Percentiles rank a stretch among this genome's conserved stretches.
Conservation (phyloP, 2,797 vertebrate genomes). For the Sebastes kiyomatsui region DNA sequence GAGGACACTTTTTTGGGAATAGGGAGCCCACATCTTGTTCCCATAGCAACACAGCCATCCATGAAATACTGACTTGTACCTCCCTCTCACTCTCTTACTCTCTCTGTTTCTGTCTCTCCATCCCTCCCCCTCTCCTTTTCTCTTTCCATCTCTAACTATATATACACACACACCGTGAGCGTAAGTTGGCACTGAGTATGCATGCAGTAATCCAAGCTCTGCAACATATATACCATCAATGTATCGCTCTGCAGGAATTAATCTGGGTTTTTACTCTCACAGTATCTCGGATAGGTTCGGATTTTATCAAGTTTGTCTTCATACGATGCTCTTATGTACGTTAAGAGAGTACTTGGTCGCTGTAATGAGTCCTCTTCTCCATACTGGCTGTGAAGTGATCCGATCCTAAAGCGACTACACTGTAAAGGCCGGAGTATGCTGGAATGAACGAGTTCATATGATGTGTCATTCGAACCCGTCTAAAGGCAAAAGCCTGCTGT, state of each 20-base stretch:
- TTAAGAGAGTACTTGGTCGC: not conserved
- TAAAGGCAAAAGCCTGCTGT: not conserved
- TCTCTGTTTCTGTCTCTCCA: constrained; percentile 69
- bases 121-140: constrained; percentile 67
- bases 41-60: constrained; percentile 89
- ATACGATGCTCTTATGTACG: not conserved
- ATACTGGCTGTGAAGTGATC: constrained; percentile 10
- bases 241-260: not conserved
- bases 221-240: constrained; percentile 47
- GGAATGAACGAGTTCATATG: not conserved
- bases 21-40: constrained; percentile 86
- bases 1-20: constrained; percentile 86
- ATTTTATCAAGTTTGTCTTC: not conserved
- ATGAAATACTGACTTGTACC: constrained; percentile 83
- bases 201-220: constrained; percentile 62
- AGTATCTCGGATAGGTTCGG: not conserved
- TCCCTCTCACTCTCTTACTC: constrained; percentile 76
- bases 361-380: constrained; percentile 22
- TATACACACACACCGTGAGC: constrained; percentile 56
- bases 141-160: constrained; percentile 67
- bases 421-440: not conserved
- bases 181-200: constrained; percentile 61
- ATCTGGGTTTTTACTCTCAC: constrained; percentile 2
- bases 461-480: not conserved
- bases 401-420: not conserved